Evolutionary conservation across 23 tunicate genomes (phyloP), one percentile per base, ranked within the genome.

Genomic region (Corella eumyota): DNA sequence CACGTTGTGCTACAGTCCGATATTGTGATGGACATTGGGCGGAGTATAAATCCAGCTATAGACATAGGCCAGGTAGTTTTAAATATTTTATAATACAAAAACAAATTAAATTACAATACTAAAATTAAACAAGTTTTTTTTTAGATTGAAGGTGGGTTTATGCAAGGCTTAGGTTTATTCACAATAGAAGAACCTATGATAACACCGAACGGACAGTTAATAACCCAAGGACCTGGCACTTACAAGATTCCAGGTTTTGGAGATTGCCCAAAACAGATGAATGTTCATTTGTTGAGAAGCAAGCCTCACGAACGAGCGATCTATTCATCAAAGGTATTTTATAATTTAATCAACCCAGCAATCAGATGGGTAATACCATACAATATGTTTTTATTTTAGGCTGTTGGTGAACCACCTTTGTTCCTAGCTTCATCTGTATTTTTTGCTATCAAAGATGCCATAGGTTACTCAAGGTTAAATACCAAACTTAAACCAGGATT

Each of bases 1-100:
- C 97, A 90, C 60, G 56, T 54, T 7, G 59, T 75, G 17, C 28
- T 74, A 32, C 46, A 66, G 40, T 70, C 84, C 31, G 97, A 90
- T 45, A 81, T 90, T 20, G 84, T 90, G 9, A 90, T 90, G 67
- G 97, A 90, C 36, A 79, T 71, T 29, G 97, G 97, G 21, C 81
- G 64, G 44, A 80, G 91, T 38, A 27, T 90, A 2, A 90, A 90
- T 48, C 97, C 97, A 1, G 81, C 77, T 7, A 59, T 90, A 30
- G 97, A 90, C 33, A 75, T 90, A 47, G 91, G 97, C 36, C 97
- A 90, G 68, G 91, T 81, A n/a, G n/a, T n/a, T n/a, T n/a, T n/a
- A n/a, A n/a, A n/a, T n/a, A n/a, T n/a, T n/a, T n/a, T n/a, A n/a
- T n/a, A n/a, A n/a, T n/a, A n/a, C n/a, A n/a, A n/a, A n/a, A n/a